Evolutionary conservation across 92 coral and sea anemone species (phyloP), one percentile per base, ranked within the genome.

Genomic region (Anthopleura xanthogrammica): DNA sequence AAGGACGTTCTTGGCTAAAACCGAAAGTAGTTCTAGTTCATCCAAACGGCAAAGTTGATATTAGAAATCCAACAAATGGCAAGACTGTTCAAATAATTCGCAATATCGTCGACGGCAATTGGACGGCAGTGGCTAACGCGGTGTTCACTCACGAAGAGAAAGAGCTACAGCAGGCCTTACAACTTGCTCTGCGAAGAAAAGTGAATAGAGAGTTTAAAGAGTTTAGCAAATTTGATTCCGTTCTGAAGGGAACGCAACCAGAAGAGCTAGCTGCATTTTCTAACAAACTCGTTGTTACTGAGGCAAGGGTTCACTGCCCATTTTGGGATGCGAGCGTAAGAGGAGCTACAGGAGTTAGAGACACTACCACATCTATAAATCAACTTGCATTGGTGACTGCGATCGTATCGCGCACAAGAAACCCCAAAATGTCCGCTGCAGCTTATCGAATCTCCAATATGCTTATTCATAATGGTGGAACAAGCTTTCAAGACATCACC

Each of bases 381-480:
- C 40, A 77, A 29, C 41, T 88, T 14, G 83, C 88, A 17, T 39
- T 88, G 12, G 82, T 68, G 76, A 83, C 88, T 40, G 52, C 88
- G 41, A 24, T 60, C 56, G 4, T 77, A 42, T 82, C 88, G 24
- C 85, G 85, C 5, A 52, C 46, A 62, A 22, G 88, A 83, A 87
- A 90, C 77, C 83, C 89, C 7, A 70, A 55, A 23, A 89, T 85
- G 89, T 89, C 86, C 13, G 86, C 92, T 12, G 82, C 86, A 14
- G 86, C 83, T 16, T 82, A 80, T 66, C 60, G 87, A 29, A 79
- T 90, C 43, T 90, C 90, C 14, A 86, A 87, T 41, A 29, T 90
- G n/a, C 86, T 87, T 0, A 77, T 80, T 52, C 90, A 87, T 70
- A 90, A 56, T 56, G 62, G 93, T 70, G 93, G 93, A 16, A 80